Conservation (phyloP, 2,888 invertebrate species). For the Xestia xanthographa region DNA sequence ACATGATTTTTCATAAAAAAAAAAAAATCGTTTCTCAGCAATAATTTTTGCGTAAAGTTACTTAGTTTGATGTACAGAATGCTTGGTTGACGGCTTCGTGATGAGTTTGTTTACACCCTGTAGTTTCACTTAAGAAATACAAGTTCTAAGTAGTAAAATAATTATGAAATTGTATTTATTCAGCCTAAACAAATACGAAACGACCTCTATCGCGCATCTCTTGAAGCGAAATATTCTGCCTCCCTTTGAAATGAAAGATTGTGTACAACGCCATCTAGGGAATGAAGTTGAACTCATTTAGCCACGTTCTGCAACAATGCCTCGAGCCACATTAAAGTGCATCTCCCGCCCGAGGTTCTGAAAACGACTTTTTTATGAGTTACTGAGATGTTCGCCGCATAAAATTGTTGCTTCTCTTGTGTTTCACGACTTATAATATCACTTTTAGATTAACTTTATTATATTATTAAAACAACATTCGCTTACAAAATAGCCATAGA, state of each 20-base stretch:
- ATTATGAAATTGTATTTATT: not conserved
- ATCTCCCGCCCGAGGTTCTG: conserved; percentile 63
- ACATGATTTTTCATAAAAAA: no score
- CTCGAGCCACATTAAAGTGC: conserved; percentile 67
- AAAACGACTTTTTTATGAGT: conserved; percentile 59
- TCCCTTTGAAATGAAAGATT: conserved; percentile 54
- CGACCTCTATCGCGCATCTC: conserved; percentile 69
- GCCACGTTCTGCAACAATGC: conserved; percentile 72
- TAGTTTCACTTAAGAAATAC: not conserved
- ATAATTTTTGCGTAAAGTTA: no score
- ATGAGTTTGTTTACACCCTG: no score
- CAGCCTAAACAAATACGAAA: conserved; percentile 36
- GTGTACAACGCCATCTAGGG: conserved; percentile 79
- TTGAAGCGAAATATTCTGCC: conserved; percentile 51
- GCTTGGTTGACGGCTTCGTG: no score
- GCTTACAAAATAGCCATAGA: conserved; percentile 45
- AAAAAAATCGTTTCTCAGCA: no score
- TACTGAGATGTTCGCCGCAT: conserved; percentile 45
- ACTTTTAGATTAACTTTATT: conserved; percentile 46
- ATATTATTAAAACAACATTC: conserved; percentile 31
- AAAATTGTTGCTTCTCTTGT: conserved; percentile 38
- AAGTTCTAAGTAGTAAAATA: not conserved
- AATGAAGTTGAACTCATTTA: conserved; percentile 70
- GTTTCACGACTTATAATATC: conserved; percentile 33
- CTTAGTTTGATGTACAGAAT: no score